Base-by-base conservation (phyloP, 23 tunicate genomes). In the Corella eumyota region DNA sequence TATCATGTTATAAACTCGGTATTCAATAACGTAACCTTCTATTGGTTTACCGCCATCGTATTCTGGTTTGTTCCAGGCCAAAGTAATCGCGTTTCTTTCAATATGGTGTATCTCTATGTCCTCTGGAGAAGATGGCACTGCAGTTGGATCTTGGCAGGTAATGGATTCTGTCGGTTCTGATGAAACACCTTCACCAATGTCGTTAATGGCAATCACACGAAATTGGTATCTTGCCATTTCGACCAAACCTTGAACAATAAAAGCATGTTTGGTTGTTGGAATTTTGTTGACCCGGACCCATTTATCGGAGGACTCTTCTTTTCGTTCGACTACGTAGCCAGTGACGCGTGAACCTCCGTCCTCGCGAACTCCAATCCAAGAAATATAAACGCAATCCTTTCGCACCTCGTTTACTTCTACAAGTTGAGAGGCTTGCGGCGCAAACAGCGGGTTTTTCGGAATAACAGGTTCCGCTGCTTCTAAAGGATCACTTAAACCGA, bases 241-340 rank as follows among this genome's bases (percentile, higher is more conserved):
- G 9, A 92, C 93, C 25, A 92, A 53, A 15, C 93, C 93, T 48
- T 72, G 81, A 21, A 92, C 93, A 15, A 62, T 66, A 67, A 56
- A 92, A 30, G 76, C 36, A 24, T 68, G 54, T 22, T 79, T 92
- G 29, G 60, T 82, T 34, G 79, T 73, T 6, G 67, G 73, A n/a
- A 77, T 69, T 61, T 92, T 78, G 67, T 92, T 82, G 37, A 68
- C 88, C 15, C 98, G 71, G 58, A 83, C 85, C 98, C 98, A 92
- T 46, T 68, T 71, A 3, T 67, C 81, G 0, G 92, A 72, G 5
- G 63, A 58, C 2, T 58, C 66, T 67, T 92, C 92, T 29, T 61
- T 66, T 24, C 98, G 72, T 61, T 92, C 98, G 11, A 92, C 86
- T 56, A 79, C 76, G 57, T 92, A 92, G 20, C 98, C 98, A 3